Evolutionary conservation across 2,113 vertebrate species (phyloP), one percentile per base, ranked within the genome.

Genomic region (Centrocercus urophasianus): DNA sequence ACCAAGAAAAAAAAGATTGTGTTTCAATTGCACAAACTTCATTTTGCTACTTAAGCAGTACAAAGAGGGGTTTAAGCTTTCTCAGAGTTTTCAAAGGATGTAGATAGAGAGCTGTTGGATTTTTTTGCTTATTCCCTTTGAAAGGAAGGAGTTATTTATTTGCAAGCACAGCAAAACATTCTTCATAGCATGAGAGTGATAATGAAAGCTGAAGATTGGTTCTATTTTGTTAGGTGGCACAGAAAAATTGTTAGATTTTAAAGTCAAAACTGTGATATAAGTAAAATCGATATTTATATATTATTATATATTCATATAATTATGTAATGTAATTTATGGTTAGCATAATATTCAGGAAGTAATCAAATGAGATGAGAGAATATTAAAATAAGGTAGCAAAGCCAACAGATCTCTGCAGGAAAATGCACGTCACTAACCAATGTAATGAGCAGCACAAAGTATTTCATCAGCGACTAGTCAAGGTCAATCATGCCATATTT

Each of bases 401-500:
- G 13, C 22, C 30, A 90, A 54, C 9, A 80, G 42, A 76, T 3
- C 20, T 89, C 67, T 79, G 38, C 45, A 88, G 72, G 74, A 91
- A 91, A 94, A 73, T 85, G 42, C 22, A 83, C 63, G 12, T n/a
- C 21, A 40, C 45, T 74, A 70, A 16, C 28, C 18, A 80, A 24
- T 89, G 57, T 64, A 59, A 54, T 42, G 34, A 73, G 14, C 71
- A 85, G 4, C 45, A n/a, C 14, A 48, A 45, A 43, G 36, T 83
- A 89, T 67, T 77, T 56, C 11, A 92, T 86, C 79, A 83, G 50
- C 78, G 22, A 81, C 61, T 93, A 91, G 89, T 83, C 50, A 93
- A 96, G 79, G 90, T 88, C 83, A 45, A 45, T 50, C 73, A 83
- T 17, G 3, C 52, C 95, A 78, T 47, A 65, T 22, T 89, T 93